phyloP scores from a whole-genome alignment of 2,797 vertebrate genomes.

The Syngnathus rostellatus region DNA sequence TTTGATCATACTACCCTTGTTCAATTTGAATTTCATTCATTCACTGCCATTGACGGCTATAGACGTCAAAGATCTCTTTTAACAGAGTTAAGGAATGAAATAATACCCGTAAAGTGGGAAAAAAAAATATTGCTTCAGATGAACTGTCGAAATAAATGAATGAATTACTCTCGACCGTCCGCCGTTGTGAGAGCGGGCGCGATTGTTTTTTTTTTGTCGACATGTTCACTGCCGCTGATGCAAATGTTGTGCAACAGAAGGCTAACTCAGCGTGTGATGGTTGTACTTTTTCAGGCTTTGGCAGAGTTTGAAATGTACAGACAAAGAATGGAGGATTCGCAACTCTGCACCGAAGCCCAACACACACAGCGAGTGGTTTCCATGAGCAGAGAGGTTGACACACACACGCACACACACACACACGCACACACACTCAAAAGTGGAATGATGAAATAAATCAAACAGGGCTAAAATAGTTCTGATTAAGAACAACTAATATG shows the following conservation, averaged over 20 bases:
- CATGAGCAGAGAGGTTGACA: constrained; percentile 73
- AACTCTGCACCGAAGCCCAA: constrained; percentile 90
- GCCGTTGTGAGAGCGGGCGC: neutral
- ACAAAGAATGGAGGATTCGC: constrained; percentile 89
- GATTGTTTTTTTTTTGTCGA: neutral
- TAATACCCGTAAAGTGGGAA: too few relatives aligned
- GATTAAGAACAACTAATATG: too few relatives aligned
- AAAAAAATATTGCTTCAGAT: too few relatives aligned
- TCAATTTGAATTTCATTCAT: too few relatives aligned
- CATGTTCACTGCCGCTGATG: neutral
- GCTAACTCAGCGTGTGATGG: too few relatives aligned
- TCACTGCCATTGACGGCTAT: too few relatives aligned
- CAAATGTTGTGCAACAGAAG: neutral
- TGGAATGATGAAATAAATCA: neutral
- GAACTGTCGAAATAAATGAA: neutral
- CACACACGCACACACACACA: neutral
- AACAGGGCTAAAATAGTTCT: neutral
- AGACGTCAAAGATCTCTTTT: too few relatives aligned
- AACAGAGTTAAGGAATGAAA: too few relatives aligned
- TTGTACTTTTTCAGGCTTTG: constrained; percentile 67
- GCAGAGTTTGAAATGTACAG: constrained; percentile 95
- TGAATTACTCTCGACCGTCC: neutral
- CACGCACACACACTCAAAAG: constrained; percentile 1
- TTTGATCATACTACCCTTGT: too few relatives aligned
- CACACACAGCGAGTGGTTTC: constrained; percentile 92